phyloP scores from a whole-genome alignment of 2,113 vertebrate species.

The Parus major region DNA sequence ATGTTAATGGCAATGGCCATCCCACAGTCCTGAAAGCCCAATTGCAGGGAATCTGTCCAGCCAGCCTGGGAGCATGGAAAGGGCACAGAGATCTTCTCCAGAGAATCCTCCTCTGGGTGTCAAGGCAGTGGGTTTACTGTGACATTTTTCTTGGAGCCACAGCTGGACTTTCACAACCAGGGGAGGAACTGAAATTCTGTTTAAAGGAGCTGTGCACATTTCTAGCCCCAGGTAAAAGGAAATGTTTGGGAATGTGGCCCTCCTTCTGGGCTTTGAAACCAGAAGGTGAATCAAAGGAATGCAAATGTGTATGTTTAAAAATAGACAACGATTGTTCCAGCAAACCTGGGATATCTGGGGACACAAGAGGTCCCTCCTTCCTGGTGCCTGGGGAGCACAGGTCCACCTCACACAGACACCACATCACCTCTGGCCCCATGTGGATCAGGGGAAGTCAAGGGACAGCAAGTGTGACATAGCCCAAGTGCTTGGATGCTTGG shows the following conservation, averaged over 20 bases:
- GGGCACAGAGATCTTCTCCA: background rate
- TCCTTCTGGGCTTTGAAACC: constrained; percentile 33
- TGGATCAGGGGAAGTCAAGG: background rate
- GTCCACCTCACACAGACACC: background rate
- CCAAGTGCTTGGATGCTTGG: background rate
- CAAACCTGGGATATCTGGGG: background rate
- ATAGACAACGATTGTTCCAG: background rate
- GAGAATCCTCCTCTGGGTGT: background rate
- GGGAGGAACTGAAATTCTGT: background rate
- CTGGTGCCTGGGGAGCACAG: background rate
- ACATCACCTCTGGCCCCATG: background rate
- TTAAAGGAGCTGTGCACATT: constrained; percentile 26
- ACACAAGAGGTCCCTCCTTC: background rate
- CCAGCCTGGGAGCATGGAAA: background rate
- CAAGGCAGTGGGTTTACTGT: background rate
- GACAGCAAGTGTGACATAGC: background rate
- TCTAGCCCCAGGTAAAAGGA: constrained; percentile 51
- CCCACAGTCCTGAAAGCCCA: background rate
- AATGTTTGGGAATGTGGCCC: background rate
- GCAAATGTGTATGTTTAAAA: constrained; percentile 42
- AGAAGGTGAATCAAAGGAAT: constrained; percentile 53
- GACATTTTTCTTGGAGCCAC: constrained; percentile 35
- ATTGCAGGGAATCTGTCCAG: background rate
- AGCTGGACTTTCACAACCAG: constrained; percentile 19
- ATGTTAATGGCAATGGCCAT: background rate